Percentiles rank a stretch among this genome's conserved stretches.
Evolutionary conservation across 2,113 vertebrate genomes (phyloP).

Genomic region (Lepisosteus oculatus): DNA sequence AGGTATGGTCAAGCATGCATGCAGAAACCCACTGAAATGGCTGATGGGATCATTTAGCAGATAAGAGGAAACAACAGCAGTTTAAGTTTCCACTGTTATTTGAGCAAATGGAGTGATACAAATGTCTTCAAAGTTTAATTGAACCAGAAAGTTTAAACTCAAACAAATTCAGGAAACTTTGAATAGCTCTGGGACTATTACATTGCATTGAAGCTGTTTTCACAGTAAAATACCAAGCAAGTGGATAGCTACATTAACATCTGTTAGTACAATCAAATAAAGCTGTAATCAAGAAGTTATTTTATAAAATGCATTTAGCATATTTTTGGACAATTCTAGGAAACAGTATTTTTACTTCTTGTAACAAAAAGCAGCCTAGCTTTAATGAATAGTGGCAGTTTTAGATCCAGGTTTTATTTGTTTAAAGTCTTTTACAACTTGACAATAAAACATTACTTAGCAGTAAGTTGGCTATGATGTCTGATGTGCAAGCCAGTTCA

Average conservation of each 20-base stretch:
- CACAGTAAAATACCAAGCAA: constrained; percentile 62
- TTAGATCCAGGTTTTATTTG: constrained; percentile 17
- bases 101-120: constrained; percentile 55
- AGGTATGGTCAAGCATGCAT: constrained; percentile 34
- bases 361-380: constrained; percentile 17
- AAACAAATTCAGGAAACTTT: constrained; percentile 62
- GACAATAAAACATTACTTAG: constrained; percentile 8
- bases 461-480: background rate
- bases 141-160: constrained; percentile 67
- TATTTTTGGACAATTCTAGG: constrained; percentile 28
- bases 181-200: constrained; percentile 63
- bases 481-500: background rate
- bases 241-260: constrained; percentile 67
- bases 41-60: constrained; percentile 52
- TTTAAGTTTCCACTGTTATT: constrained; percentile 55
- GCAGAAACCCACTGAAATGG: constrained; percentile 45
- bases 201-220: constrained; percentile 42
- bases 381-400: constrained; percentile 17
- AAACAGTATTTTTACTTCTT: constrained; percentile 29
- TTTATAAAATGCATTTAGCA: constrained; percentile 57
- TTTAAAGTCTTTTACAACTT: constrained; percentile 21
- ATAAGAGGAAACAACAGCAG: constrained; percentile 69
- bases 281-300: constrained; percentile 33
- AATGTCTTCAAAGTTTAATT: constrained; percentile 66
- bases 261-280: constrained; percentile 65